Conservation (phyloP, 2,113 vertebrate genomes). For the Marmota monax region DNA sequence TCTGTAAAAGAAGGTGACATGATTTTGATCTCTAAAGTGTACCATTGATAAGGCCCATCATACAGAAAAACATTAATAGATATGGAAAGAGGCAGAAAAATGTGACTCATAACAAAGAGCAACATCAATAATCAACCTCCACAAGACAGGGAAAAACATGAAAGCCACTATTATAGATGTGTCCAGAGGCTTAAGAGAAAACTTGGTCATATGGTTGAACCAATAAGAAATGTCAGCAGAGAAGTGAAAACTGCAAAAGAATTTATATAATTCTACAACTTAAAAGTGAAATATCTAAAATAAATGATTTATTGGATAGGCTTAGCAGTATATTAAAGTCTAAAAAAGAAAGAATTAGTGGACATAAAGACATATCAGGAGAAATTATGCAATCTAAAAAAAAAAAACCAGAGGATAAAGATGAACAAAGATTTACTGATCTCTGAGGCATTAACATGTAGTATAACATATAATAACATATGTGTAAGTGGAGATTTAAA, state of each 20-base stretch:
- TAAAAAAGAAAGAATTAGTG: neutral
- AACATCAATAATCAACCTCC: neutral
- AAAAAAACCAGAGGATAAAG: neutral
- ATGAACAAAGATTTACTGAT: neutral
- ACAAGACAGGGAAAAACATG: neutral
- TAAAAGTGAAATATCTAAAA: neutral
- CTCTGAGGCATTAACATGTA: neutral
- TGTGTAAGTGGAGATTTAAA: neutral
- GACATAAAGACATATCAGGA: neutral
- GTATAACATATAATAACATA: neutral
- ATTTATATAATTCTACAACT: conserved; percentile 12
- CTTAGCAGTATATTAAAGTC: neutral
- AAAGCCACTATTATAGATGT: neutral
- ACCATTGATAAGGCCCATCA: neutral
- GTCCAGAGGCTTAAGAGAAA: conserved; percentile 3
- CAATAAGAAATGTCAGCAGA: conserved; percentile 11
- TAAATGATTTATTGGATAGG: neutral
- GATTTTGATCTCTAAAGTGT: neutral
- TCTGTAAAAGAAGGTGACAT: neutral
- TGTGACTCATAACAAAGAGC: neutral
- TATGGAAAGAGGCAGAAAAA: neutral
- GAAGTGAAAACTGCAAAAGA: neutral
- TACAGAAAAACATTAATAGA: neutral
- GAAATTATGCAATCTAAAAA: neutral
- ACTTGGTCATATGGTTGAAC: neutral